A percentile compares a stretch with the other conserved stretches of the same genome.
phyloP scores from a whole-genome alignment of 2,113 vertebrate species.

The Propithecus coquereli region DNA sequence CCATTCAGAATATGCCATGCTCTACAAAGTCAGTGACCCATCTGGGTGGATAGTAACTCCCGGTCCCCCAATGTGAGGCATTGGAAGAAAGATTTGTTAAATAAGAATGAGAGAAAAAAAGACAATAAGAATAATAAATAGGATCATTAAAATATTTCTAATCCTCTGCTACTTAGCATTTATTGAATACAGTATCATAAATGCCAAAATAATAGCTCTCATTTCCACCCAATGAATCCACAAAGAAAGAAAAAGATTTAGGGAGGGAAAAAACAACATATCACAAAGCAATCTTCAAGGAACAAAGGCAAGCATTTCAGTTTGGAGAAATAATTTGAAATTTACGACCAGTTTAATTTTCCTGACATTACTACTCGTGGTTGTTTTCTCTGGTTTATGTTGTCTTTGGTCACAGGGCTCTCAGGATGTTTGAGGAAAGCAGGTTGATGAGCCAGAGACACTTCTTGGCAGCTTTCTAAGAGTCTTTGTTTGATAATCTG shows the following conservation, averaged over 20 bases:
- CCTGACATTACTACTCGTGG: neutral
- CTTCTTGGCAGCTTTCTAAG: neutral
- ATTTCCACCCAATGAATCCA: neutral
- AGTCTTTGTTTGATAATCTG: neutral
- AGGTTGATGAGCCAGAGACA: neutral
- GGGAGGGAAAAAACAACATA: neutral
- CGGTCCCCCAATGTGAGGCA: neutral
- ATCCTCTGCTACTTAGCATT: neutral
- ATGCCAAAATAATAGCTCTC: neutral
- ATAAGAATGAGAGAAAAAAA: slow-evolving; percentile 5
- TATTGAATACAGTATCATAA: neutral
- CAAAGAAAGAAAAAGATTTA: neutral
- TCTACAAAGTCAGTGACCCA: slow-evolving; percentile 16
- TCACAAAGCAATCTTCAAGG: neutral
- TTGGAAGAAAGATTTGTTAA: slow-evolving; percentile 31
- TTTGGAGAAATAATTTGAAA: slow-evolving; percentile 28
- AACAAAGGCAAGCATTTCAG: neutral
- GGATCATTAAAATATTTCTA: slow-evolving; percentile 25
- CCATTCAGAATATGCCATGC: neutral
- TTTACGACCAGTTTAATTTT: neutral
- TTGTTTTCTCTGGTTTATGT: neutral
- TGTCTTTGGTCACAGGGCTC: neutral
- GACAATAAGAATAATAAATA: neutral
- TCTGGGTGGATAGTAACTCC: neutral
- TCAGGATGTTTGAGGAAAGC: neutral